Evolutionary conservation across 2,113 vertebrate genomes (phyloP), one percentile per base, ranked within the genome.

Genomic region (Oncorhynchus kisutch): DNA sequence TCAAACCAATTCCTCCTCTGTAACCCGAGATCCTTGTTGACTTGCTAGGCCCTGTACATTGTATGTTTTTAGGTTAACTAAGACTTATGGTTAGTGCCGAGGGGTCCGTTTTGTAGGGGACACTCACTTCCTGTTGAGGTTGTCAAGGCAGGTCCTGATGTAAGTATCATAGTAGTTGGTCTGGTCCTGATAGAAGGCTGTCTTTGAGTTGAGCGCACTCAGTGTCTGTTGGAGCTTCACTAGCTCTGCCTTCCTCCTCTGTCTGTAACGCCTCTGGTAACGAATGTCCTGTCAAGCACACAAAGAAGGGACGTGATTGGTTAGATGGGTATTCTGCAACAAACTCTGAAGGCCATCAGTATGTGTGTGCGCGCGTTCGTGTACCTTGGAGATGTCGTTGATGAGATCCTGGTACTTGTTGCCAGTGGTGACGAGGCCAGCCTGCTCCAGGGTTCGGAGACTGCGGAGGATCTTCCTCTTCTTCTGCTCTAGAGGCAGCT

Each of bases 101-200:
- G 4, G 16, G 12, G 16, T 54, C 3, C 1, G 16, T 62, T 62
- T 22, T 22, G 12, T 48, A 65, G 20, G 16, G 24, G 27, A 1
- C 51, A 84, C 96, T 94, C 75, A 98, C 98, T 96, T 98, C 83
- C 96, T 94, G 83, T 97, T 97, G 78, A 99, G 92, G 91, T 99
- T 99, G 89, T 99, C 98, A 81, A 99, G 90, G 75, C 98, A 99
- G 25, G 98, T 97, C 91, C 97, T 98, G 86, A 99, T 99, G 72
- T 99, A 99, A 24, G 97, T 96, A 79, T 99, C 97, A 29, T 98
- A 99, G 84, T 98, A 99, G 91, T 98, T 96, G 88, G 95, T 95
- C 91, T 99, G 98, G 48, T 99, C 97, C 87, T 97, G 96, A 83
- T 94, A 97, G 91, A 99, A 99, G 5, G 91, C 82, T 0, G 96